Evolutionary conservation across 1,140 invertebrate genomes (phyloP).

Genomic region (Zaprionus tsacasi): DNA sequence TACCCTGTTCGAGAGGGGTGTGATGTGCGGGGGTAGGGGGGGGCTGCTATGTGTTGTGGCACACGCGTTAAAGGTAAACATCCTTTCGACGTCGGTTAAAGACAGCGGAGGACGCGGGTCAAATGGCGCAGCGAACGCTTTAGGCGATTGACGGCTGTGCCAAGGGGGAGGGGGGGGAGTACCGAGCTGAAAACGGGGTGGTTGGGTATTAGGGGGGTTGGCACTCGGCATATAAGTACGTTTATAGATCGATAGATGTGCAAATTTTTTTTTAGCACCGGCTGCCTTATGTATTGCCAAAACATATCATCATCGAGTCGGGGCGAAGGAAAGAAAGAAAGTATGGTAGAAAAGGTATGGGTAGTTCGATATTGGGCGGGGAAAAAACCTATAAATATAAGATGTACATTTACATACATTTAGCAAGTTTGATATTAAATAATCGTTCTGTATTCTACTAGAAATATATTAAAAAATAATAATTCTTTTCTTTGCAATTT

Average conservation of each 20-base stretch:
- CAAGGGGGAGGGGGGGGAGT: background rate
- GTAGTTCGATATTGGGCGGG: no score
- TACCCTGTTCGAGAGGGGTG: background rate
- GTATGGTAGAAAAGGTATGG: no score
- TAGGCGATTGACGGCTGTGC: slow-evolving; percentile 23
- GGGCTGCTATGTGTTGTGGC: slow-evolving; percentile 41
- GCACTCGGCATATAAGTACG: slow-evolving; percentile 12
- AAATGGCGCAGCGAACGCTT: slow-evolving; percentile 60
- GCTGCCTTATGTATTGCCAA: slow-evolving; percentile 3
- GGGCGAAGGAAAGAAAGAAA: background rate
- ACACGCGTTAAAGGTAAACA: slow-evolving; percentile 79
- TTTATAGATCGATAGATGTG: slow-evolving; percentile 43
- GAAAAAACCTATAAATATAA: no score
- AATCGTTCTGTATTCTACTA: no score
- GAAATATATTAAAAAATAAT: no score
- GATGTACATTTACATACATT: no score
- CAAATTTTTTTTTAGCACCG: slow-evolving; percentile 38
- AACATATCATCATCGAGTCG: background rate
- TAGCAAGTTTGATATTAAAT: no score
- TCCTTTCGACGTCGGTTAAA: slow-evolving; percentile 58
- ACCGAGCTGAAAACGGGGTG: background rate
- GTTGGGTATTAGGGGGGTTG: slow-evolving; percentile 1
- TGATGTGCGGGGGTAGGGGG: background rate
- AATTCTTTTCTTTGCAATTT: no score
- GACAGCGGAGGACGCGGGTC: slow-evolving; percentile 52